These are phyloP conservation scores for Labia minor DNA, from an alignment of 2,888 invertebrate species.

Conservation along the genomic window DNA sequence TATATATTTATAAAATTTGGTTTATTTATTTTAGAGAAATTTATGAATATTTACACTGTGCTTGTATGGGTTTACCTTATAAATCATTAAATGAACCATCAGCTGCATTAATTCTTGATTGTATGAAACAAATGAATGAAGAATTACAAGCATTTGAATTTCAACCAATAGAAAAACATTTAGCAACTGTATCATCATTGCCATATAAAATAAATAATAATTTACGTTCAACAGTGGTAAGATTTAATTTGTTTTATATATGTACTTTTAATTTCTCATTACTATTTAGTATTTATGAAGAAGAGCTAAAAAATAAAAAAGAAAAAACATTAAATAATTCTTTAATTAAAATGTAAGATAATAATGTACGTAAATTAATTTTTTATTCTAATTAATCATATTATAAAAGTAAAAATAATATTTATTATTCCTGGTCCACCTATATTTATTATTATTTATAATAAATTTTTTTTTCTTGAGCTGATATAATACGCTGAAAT, in stretches of 20 bases:
- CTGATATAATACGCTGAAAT: no score
- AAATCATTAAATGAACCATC: background rate
- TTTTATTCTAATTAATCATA: no score
- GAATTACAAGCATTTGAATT: background rate
- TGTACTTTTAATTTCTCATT: background rate
- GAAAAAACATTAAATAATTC: background rate
- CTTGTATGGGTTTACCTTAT: background rate
- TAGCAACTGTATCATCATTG: background rate
- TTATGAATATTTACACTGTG: background rate
- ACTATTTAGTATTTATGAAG: background rate
- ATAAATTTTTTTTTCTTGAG: no score
- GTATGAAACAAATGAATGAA: background rate
- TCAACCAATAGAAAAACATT: background rate
- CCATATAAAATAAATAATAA: background rate
- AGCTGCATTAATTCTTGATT: background rate
- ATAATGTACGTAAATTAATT: background rate
- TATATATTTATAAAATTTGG: no score
- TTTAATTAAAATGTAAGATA: background rate
- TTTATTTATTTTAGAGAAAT: background rate
- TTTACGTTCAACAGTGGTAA: background rate
- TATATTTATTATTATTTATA: no score
- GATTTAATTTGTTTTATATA: background rate
- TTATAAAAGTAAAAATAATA: conserved; percentile 8
- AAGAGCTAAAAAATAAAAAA: background rate
- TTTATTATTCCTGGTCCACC: no score